Evolutionary conservation across 2,888 invertebrate genomes (phyloP).

Genomic region (Drosophila leonis): DNA sequence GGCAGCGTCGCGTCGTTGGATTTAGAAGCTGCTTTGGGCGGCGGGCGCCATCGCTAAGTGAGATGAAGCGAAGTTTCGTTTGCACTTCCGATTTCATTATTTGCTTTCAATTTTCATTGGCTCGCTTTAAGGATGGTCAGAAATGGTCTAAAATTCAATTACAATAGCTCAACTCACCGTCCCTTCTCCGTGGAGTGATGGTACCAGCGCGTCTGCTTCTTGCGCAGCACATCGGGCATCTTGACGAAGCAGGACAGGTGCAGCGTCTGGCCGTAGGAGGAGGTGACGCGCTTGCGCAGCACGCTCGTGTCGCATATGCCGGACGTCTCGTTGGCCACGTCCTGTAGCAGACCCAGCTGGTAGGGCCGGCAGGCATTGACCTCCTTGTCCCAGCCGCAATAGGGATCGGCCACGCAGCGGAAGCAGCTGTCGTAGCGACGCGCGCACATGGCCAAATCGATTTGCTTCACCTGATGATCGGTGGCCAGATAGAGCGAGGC

Average conservation of each 20-base stretch:
- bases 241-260: conserved; percentile 96
- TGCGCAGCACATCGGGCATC: conserved; percentile 93
- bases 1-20: conserved; percentile 39
- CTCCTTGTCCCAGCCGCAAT: conserved; percentile 98
- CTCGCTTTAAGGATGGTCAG: conserved; percentile 35
- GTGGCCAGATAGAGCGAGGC: conserved; percentile 96
- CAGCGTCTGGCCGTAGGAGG: conserved; percentile 96
- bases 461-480: conserved; percentile 94
- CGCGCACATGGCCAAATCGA: conserved; percentile 95
- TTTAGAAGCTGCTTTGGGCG: neutral
- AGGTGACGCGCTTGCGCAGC: conserved; percentile 94
- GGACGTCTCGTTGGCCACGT: conserved; percentile 95
- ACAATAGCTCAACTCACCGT: conserved; percentile 85
- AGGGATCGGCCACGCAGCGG: conserved; percentile 97
- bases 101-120: conserved; percentile 71
- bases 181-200: conserved; percentile 96
- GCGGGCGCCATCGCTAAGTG: conserved; percentile 47
- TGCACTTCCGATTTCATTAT: conserved; percentile 76
- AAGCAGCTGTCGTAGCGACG: conserved; percentile 96
- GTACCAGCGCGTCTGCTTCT: conserved; percentile 94
- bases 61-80: conserved; percentile 65
- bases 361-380: conserved; percentile 94
- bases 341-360: conserved; percentile 93
- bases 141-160: neutral
- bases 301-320: conserved; percentile 96